Evolutionary conservation across 2,113 vertebrate genomes (phyloP), one percentile per base, ranked within the genome.

Genomic region (Antechinus flavipes): DNA sequence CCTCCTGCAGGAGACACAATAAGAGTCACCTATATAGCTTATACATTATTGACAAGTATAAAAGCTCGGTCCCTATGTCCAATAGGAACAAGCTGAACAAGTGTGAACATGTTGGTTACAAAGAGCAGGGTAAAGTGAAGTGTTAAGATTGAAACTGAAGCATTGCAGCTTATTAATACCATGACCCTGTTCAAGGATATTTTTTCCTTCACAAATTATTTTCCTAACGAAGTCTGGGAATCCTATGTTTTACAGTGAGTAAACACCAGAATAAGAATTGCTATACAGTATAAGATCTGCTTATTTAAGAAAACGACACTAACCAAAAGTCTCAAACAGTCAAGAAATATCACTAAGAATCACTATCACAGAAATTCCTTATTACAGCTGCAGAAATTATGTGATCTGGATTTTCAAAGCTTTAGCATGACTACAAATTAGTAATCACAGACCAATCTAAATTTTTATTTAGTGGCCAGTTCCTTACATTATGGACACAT

Each of bases 1-100:
- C 99, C 98, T 99, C 99, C 99, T 99, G 96, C 4, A 98, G 91
- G n/a, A 16, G 56, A 92, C 24, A 98, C 95, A 91, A 61, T 25
- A 95, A 49, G n/a, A 94, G 27, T 95, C 84, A 96, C 25, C 92
- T 90, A 9, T 49, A 9, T 46, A 95, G 42, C 95, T 93, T 7
- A 95, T 46, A 96, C 91, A 90, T 92, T 42, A 91, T 94, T 11
- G 84, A 89, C 90, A 54, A 89, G 26, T 95, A 42, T 47, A 54
- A 89, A 95, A 97, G 24, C 55, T 54, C 94, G 91, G 92, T 95
- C 95, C 50, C 95, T 91, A 12, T 1, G 76, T 35, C 91, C 22
- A 47, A 93, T 11, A 68, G 30, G 16, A 30, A n/a, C 35, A 22
- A 76, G 61, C 8, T 52, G 50, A 52, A 52, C 50, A 52, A 52